A percentile compares a stretch with the other conserved stretches of the same genome.
Conservation (phyloP, 1,140 invertebrate genomes). For the Melitaea cinxia region DNA sequence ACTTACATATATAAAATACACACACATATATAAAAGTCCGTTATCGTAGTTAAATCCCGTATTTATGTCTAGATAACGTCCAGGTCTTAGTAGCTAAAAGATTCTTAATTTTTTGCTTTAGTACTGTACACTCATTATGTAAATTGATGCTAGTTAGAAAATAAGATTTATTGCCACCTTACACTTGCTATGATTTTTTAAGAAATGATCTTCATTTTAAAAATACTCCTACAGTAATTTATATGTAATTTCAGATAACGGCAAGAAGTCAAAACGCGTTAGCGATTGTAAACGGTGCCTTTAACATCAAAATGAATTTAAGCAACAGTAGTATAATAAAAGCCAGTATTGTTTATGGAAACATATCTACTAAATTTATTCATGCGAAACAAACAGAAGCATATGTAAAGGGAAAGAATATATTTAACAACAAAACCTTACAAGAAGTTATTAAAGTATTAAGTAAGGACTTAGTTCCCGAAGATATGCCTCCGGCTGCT, state of each 20-base stretch:
- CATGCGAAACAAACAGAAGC: conserved; percentile 87
- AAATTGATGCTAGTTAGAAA: no score
- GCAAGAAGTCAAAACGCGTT: conserved; percentile 90
- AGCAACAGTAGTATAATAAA: conserved; percentile 53
- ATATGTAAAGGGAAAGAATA: conserved; percentile 83
- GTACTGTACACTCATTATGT: no score
- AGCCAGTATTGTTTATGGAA: conserved; percentile 84
- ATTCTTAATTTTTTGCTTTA: no score
- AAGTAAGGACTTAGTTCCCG: conserved; percentile 84
- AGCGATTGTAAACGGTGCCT: conserved; percentile 91
- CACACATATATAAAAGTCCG: no score
- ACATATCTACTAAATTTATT: conserved; percentile 87
- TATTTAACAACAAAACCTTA: conserved; percentile 70
- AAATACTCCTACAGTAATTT: no score
- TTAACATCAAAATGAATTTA: conserved; percentile 84
- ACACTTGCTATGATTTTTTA: no score
- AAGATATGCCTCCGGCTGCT: conserved; percentile 84
- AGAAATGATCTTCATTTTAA: no score
- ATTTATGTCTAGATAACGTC: no score
- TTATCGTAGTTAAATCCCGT: no score
- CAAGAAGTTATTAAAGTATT: conserved; percentile 81
- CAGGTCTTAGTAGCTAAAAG: no score
- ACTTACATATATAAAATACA: no score
- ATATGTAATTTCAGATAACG: conserved; percentile 85
- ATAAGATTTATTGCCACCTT: no score